A percentile compares a stretch with the other conserved stretches of the same genome.
These are phyloP conservation scores for Notarius quadriscutis DNA, from an alignment of 2,113 vertebrate genomes.

Conservation along the genomic window DNA sequence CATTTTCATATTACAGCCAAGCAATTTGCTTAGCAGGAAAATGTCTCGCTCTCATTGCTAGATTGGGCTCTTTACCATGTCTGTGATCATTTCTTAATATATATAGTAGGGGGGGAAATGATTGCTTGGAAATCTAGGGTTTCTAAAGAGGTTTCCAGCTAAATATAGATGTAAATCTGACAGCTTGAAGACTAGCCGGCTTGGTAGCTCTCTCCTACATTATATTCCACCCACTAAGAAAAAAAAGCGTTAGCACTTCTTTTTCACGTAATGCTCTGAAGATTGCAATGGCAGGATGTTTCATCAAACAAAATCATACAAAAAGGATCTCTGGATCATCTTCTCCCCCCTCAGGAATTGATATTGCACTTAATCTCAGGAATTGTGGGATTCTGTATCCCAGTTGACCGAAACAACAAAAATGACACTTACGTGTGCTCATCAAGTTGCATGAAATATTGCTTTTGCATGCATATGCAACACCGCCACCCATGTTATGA, in stretches of 20 bases:
- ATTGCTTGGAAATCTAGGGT: background rate
- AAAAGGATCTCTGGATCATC: background rate
- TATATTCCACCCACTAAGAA: background rate
- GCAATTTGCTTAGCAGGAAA: conserved; percentile 4
- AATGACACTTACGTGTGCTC: background rate
- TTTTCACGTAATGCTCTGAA: background rate
- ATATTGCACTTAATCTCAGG: background rate
- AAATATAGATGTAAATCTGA: conserved; percentile 1
- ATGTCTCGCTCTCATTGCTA: background rate
- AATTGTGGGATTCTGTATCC: background rate
- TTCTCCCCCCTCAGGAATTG: background rate
- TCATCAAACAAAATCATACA: background rate
- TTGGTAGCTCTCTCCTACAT: background rate
- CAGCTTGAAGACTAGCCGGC: background rate
- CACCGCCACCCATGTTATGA: background rate
- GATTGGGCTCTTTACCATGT: conserved; percentile 2
- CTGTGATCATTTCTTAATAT: conserved; percentile 5
- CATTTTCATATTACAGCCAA: conserved; percentile 13
- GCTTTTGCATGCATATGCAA: conserved; percentile 10
- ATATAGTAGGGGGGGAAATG: background rate
- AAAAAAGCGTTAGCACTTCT: background rate
- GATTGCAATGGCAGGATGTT: background rate
- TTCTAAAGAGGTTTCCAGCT: background rate
- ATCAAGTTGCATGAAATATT: background rate
- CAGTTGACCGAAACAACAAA: background rate